These are phyloP conservation scores for Kradibia gibbosae DNA, from an alignment of 1,140 invertebrate species.

Conservation along the genomic window DNA sequence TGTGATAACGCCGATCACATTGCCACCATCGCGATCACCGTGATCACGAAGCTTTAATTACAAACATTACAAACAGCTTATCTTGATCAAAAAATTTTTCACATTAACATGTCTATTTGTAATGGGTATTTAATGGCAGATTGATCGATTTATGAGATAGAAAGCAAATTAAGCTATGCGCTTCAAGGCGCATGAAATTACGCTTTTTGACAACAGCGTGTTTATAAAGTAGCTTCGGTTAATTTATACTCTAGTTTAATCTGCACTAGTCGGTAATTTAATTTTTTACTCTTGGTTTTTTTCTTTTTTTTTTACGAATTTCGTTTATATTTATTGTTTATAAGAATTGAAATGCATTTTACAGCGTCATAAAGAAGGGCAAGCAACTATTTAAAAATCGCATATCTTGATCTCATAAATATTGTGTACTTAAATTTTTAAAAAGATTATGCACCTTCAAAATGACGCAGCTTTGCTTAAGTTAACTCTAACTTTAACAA, in stretches of 20 bases:
- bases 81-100: background rate
- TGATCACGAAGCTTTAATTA: slow-evolving; percentile 51
- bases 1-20: slow-evolving; percentile 64
- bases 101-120: background rate
- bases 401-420: slow-evolving; percentile 31
- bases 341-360: slow-evolving; percentile 28
- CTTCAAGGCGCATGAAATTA: slow-evolving; percentile 11
- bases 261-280: background rate
- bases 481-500: slow-evolving; percentile 52
- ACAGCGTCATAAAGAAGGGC: slow-evolving; percentile 19
- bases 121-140: background rate
- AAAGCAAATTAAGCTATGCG: background rate
- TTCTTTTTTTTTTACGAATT: background rate
- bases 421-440: background rate
- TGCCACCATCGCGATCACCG: slow-evolving; percentile 63
- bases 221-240: background rate
- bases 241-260: background rate
- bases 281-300: background rate
- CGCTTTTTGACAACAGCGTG: background rate
- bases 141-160: background rate
- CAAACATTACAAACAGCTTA: slow-evolving; percentile 6
- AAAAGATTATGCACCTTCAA: slow-evolving; percentile 36
- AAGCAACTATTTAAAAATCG: background rate
- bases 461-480: slow-evolving; percentile 48
- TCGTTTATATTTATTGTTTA: background rate